Conservation (phyloP, 2,888 invertebrate genomes). For the Acanthopleura granulata region DNA sequence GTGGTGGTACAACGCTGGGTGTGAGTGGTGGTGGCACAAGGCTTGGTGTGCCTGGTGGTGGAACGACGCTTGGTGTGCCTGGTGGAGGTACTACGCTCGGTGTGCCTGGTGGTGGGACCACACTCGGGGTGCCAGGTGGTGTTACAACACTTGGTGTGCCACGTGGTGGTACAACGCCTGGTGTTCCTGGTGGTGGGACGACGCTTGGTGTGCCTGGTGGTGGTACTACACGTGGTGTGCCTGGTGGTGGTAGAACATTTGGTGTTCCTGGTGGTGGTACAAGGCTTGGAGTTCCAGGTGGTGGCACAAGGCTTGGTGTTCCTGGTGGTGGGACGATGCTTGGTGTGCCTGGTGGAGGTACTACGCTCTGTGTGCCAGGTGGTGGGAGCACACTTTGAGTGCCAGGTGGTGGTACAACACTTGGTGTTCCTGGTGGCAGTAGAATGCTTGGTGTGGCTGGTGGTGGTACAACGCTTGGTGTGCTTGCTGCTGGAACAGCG, state of each 20-base stretch:
- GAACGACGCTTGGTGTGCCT: neutral
- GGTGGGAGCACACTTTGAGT: neutral
- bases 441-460: neutral
- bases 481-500: neutral
- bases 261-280: neutral
- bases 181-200: neutral
- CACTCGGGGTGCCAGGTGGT: neutral
- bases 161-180: neutral
- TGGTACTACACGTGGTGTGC: neutral
- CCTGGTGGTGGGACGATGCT: neutral
- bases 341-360: neutral
- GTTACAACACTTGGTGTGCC: neutral
- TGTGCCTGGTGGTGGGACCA: neutral
- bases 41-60: neutral
- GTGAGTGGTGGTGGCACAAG: neutral
- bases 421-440: neutral
- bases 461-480: neutral
- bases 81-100: neutral
- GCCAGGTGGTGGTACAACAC: neutral
- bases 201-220: neutral
- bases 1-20: constrained; percentile 2
- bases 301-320: neutral
- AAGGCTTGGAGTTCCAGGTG: neutral
- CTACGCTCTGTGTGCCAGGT: neutral
- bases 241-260: neutral